A percentile compares a stretch with the other conserved stretches of the same genome.
phyloP scores from a whole-genome alignment of 2,113 vertebrate genomes.

The Ictalurus punctatus region DNA sequence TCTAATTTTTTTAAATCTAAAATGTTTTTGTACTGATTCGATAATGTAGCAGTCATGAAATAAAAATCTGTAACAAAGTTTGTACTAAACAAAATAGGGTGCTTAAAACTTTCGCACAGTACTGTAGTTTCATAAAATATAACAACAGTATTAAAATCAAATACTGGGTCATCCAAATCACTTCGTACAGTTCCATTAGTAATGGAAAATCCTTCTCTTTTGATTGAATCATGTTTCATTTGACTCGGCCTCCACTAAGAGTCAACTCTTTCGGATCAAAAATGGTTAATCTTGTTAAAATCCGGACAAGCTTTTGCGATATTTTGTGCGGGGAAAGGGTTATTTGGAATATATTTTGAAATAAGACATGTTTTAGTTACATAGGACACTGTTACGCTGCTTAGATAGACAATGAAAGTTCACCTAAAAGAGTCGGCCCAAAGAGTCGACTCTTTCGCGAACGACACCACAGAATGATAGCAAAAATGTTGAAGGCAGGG shows the following conservation, averaged over 20 bases:
- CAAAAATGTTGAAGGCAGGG: too few relatives aligned
- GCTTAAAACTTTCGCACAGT: too few relatives aligned
- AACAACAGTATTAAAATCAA: background rate
- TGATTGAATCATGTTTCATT: background rate
- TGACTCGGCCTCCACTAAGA: background rate
- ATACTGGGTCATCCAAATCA: background rate
- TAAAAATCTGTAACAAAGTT: too few relatives aligned
- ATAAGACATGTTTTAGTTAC: background rate
- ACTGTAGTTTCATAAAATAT: background rate
- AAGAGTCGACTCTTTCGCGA: background rate
- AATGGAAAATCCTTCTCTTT: background rate
- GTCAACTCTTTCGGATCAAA: background rate
- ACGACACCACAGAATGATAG: too few relatives aligned
- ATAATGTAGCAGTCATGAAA: too few relatives aligned
- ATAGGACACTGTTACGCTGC: background rate
- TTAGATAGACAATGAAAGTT: background rate
- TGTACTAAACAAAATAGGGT: too few relatives aligned
- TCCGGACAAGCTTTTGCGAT: background rate
- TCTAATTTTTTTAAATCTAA: too few relatives aligned
- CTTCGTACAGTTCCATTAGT: background rate
- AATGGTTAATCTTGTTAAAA: background rate
- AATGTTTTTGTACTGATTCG: too few relatives aligned
- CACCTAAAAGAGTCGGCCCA: background rate
- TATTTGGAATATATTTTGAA: background rate
- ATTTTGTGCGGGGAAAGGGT: background rate